Conservation (phyloP, 2,888 invertebrate species). For the Dione vanillae region DNA sequence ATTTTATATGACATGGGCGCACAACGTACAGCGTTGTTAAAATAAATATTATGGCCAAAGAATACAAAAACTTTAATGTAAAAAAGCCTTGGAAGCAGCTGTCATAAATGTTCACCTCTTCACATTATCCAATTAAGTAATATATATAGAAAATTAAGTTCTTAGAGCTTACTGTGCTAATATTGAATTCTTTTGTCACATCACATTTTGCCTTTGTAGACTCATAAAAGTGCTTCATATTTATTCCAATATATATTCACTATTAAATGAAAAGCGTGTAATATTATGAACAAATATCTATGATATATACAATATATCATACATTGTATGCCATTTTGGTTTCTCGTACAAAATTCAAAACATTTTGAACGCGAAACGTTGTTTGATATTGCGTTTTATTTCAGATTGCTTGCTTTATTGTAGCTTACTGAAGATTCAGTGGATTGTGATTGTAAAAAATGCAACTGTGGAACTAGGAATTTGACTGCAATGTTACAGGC, state of each 20-base stretch:
- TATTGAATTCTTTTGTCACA: background rate
- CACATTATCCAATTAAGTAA: background rate
- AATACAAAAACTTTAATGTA: background rate
- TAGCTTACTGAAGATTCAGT: constrained; percentile 69
- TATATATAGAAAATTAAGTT: no score
- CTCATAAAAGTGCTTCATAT: no score
- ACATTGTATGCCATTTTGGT: constrained; percentile 25
- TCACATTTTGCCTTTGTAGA: no score
- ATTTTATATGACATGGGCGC: background rate
- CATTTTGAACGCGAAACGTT: constrained; percentile 59
- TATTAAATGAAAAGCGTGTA: background rate
- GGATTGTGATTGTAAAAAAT: constrained; percentile 72
- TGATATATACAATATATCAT: constrained; percentile 36
- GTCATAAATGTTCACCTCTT: background rate
- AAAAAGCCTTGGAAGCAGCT: background rate
- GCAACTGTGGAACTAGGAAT: constrained; percentile 60
- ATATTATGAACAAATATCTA: background rate
- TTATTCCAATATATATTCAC: no score
- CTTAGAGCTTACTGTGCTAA: no score
- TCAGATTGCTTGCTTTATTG: constrained; percentile 44
- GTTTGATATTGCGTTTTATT: constrained; percentile 56
- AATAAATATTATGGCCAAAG: background rate
- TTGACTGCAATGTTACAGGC: constrained; percentile 49
- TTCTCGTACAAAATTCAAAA: constrained; percentile 41
- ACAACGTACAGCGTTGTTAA: background rate